These are phyloP conservation scores for Dioctria linearis DNA, from an alignment of 2,888 invertebrate genomes.

Conservation along the genomic window DNA sequence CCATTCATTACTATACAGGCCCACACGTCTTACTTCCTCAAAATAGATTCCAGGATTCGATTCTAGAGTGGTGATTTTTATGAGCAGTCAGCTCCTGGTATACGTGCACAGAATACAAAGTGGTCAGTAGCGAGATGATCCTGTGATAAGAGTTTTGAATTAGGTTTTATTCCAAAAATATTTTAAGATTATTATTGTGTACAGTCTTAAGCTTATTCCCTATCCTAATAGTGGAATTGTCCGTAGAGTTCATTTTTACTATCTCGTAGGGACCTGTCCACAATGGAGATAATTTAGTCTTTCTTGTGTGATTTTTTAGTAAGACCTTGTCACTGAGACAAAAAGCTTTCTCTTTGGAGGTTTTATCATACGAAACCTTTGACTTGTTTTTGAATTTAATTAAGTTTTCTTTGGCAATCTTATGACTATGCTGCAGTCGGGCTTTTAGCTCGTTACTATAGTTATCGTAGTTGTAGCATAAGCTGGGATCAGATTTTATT, in stretches of 20 bases:
- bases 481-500: conserved; percentile 24
- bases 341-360: conserved; percentile 34
- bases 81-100: no score
- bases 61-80: no score
- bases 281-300: conserved; percentile 50
- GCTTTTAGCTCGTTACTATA: conserved; percentile 45
- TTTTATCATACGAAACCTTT: conserved; percentile 48
- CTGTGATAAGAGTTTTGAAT: no score
- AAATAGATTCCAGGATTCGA: no score
- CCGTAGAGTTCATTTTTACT: conserved; percentile 26
- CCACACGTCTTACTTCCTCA: no score
- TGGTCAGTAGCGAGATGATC: no score
- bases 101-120: no score
- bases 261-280: conserved; percentile 53
- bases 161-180: no score
- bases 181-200: no score
- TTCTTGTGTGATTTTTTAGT: conserved; percentile 47
- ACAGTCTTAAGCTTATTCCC: conserved; percentile 10
- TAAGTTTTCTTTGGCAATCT: conserved; percentile 52
- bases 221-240: conserved; percentile 43
- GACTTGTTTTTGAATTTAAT: conserved; percentile 27
- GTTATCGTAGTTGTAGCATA: conserved; percentile 46
- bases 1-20: no score
- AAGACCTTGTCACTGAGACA: conserved; percentile 43
- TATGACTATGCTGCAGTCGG: conserved; percentile 30